Conservation (phyloP, 1,140 invertebrate species). For the Anastrepha obliqua region DNA sequence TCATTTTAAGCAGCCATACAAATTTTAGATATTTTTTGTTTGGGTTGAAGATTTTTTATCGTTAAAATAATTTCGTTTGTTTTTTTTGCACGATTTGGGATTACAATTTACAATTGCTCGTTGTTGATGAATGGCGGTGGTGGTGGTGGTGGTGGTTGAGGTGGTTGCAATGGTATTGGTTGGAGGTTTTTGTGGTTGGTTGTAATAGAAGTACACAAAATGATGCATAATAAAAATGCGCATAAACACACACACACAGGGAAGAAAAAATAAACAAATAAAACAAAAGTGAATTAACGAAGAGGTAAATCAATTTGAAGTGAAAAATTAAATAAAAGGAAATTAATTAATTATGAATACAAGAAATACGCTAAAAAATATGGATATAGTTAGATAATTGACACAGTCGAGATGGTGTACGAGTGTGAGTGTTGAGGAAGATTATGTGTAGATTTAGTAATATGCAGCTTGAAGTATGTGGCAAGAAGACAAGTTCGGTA, state of each 20-base stretch:
- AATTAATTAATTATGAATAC: background rate
- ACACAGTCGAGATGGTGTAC: background rate
- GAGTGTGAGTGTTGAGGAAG: background rate
- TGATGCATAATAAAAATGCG: background rate
- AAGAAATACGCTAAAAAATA: constrained; percentile 8
- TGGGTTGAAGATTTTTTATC: background rate
- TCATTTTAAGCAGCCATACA: constrained; percentile 47
- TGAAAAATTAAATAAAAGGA: background rate
- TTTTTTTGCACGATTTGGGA: background rate
- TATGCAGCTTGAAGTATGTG: background rate
- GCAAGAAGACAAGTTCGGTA: constrained; percentile 29
- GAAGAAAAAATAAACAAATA: constrained; percentile 22
- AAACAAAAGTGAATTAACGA: constrained; percentile 26
- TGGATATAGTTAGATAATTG: background rate
- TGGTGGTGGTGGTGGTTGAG: background rate
- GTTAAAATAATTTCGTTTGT: background rate
- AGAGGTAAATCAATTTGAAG: background rate
- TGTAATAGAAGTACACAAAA: background rate
- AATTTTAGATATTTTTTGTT: background rate
- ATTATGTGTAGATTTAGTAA: background rate
- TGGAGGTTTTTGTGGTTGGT: constrained; percentile 11
- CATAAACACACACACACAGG: constrained; percentile 17
- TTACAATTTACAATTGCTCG: constrained; percentile 15
- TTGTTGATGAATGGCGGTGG: constrained; percentile 9
- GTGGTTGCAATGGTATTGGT: constrained; percentile 12